Base-by-base conservation (phyloP, 2,888 invertebrate genomes). In the Drosophila ustulata region DNA sequence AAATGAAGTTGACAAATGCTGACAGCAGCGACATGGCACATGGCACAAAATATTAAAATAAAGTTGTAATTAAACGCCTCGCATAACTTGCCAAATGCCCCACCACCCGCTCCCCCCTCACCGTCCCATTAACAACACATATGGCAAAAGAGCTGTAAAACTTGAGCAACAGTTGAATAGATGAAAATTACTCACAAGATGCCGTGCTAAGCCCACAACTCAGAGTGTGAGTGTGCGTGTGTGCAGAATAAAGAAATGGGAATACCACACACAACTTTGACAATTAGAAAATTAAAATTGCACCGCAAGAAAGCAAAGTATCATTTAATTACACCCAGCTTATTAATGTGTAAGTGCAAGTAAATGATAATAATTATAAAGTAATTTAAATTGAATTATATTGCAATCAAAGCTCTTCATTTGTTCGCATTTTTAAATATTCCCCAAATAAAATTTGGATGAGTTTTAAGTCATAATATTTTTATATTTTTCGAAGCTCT, bases 41-140 rank as follows among this genome's bases (percentile, higher is more conserved):
- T 56, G 64, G 76, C 71, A 69, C 65, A 78, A 78, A 82, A 86
- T 82, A 88, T 82, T 82, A 78, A 86, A 85, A 86, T 86, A 79
- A 85, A 88, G 79, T 81, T 85, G 88, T 84, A 84, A 87, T 84
- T 84, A 84, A 84, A 84, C 78, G 83, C 80, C 75, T 81, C 67
- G 71, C 75, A 63, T 69, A 78, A 78, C 71, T 86, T 65, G 69
- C 62, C 63, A 69, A 71, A 69, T 71, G 45, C 75, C 52, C 34
- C 46, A 1, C 51, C 11, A 3, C 18, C 45, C 8, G 41, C 4
- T 39, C 13, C 30, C n/a, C 6, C 26, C 18, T 18, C 26, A 23
- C 45, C 41, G n/a, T 23, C 37, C 26, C 51, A 28, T 53, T 57
- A 8, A 7, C 57, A 43, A 50, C 6, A 53, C 45, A 58, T 41